phyloP scores from a whole-genome alignment of 92 coral and sea anemone species.

The Zoanthus sociatus region DNA sequence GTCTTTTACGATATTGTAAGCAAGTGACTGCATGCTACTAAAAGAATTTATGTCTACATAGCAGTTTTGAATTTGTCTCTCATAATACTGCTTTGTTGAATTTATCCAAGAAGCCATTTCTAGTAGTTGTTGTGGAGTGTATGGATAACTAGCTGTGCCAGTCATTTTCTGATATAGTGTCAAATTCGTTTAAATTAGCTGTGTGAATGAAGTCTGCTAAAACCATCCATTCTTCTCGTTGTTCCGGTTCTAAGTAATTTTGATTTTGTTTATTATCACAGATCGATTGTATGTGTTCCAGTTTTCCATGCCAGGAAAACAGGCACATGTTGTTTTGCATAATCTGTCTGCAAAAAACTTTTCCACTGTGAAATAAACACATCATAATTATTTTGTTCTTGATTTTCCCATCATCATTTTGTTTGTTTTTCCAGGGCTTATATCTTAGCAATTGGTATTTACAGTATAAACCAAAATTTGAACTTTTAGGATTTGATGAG shows the following conservation, averaged over 20 bases:
- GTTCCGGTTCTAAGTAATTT: conserved; percentile 25
- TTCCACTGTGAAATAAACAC: conserved; percentile 47
- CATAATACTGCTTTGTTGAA: conserved; percentile 36
- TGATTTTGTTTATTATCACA: conserved; percentile 30
- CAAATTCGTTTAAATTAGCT: conserved; percentile 16
- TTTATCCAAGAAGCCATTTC: conserved; percentile 11
- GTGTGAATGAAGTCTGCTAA: conserved; percentile 55
- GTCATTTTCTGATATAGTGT: conserved; percentile 41
- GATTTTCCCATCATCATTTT: conserved; percentile 50
- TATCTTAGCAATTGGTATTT: conserved; percentile 55
- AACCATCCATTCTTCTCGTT: conserved; percentile 81
- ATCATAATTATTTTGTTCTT: conserved; percentile 9
- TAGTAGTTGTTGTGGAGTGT: conserved; percentile 54
- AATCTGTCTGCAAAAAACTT: conserved; percentile 25
- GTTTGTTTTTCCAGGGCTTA: conserved; percentile 66
- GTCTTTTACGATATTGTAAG: conserved; percentile 60
- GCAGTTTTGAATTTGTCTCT: conserved; percentile 18
- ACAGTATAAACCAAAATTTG: conserved; percentile 58
- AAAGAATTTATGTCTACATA: conserved; percentile 52
- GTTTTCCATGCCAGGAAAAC: conserved; percentile 37
- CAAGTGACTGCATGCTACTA: conserved; percentile 66
- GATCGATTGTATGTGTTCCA: conserved; percentile 36
- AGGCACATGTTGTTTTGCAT: conserved; percentile 48
- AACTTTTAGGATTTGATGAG: conserved; percentile 61
- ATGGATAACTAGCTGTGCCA: conserved; percentile 60